A percentile compares a stretch with the other conserved stretches of the same genome.
phyloP scores from a whole-genome alignment of 2,888 invertebrate species.

The Mesoligia furuncula region DNA sequence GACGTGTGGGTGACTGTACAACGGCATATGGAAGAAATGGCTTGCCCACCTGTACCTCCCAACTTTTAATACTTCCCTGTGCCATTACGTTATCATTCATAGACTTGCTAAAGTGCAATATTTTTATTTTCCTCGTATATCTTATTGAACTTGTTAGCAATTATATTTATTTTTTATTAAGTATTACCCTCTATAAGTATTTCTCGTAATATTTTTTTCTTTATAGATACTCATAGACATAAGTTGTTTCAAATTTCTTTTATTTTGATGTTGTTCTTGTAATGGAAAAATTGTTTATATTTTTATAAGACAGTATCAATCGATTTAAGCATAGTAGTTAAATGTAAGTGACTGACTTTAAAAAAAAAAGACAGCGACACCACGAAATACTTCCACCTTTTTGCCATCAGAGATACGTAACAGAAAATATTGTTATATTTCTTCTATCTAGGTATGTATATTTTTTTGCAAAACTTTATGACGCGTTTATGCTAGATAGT shows the following conservation, averaged over 20 bases:
- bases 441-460: slow-evolving; percentile 27
- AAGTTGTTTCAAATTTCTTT: slow-evolving; percentile 57
- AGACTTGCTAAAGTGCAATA: slow-evolving; percentile 65
- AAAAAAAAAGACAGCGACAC: slow-evolving; percentile 35
- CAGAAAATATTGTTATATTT: slow-evolving; percentile 42
- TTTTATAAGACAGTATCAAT: slow-evolving; percentile 78
- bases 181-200: slow-evolving; percentile 57
- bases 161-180: slow-evolving; percentile 67
- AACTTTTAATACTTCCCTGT: slow-evolving; percentile 72
- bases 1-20: slow-evolving; percentile 8
- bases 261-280: slow-evolving; percentile 62
- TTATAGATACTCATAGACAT: slow-evolving; percentile 61
- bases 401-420: slow-evolving; percentile 40
- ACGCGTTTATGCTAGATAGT: slow-evolving; percentile 26
- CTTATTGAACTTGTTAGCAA: slow-evolving; percentile 59
- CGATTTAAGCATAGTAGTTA: slow-evolving; percentile 66
- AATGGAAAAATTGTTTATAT: slow-evolving; percentile 77
- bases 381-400: slow-evolving; percentile 33
- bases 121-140: slow-evolving; percentile 41
- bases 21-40: slow-evolving; percentile 67
- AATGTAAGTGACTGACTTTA: slow-evolving; percentile 31
- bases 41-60: slow-evolving; percentile 78
- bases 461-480: slow-evolving; percentile 44
- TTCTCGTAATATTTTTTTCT: slow-evolving; percentile 45
- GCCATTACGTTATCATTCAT: slow-evolving; percentile 73